These are phyloP conservation scores for Drosophila rufa DNA, from an alignment of 1,140 invertebrate genomes.

Conservation along the genomic window DNA sequence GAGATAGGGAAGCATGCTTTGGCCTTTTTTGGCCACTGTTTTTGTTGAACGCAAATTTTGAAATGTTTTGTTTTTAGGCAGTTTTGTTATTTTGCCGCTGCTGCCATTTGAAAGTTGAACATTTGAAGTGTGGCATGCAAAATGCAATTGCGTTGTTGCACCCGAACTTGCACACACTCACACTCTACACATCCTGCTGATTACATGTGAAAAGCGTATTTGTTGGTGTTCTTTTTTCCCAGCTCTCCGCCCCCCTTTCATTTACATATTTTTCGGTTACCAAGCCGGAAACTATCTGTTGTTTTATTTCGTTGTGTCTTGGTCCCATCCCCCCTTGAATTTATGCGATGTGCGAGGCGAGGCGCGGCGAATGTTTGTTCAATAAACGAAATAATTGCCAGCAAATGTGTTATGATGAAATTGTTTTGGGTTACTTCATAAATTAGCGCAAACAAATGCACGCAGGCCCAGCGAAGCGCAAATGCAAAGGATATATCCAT, in stretches of 20 bases:
- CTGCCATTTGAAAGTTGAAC: slow-evolving; percentile 46
- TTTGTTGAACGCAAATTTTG: slow-evolving; percentile 65
- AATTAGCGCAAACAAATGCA: slow-evolving; percentile 73
- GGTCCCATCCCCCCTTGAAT: slow-evolving; percentile 39
- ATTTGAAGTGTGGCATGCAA: slow-evolving; percentile 59
- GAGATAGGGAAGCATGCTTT: slow-evolving; percentile 22
- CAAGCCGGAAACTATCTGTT: slow-evolving; percentile 58
- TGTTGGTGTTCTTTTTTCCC: slow-evolving; percentile 31
- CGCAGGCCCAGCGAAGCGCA: slow-evolving; percentile 25
- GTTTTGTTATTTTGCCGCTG: slow-evolving; percentile 35
- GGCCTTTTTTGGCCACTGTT: slow-evolving; percentile 49
- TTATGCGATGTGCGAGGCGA: slow-evolving; percentile 71
- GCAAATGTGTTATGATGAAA: slow-evolving; percentile 83
- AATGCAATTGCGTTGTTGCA: slow-evolving; percentile 74
- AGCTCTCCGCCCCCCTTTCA: slow-evolving; percentile 30
- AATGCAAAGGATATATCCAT: slow-evolving; percentile 15
- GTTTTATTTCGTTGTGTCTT: slow-evolving; percentile 55
- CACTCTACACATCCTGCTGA: slow-evolving; percentile 28
- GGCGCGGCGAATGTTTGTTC: slow-evolving; percentile 74
- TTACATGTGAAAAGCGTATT: slow-evolving; percentile 51
- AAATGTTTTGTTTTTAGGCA: slow-evolving; percentile 67
- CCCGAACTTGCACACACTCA: slow-evolving; percentile 9
- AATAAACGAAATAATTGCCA: slow-evolving; percentile 83
- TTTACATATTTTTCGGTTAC: slow-evolving; percentile 79
- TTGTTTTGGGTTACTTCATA: slow-evolving; percentile 84